Evolutionary conservation across 2,888 invertebrate genomes (phyloP).

Genomic region (Abrostola tripartita): DNA sequence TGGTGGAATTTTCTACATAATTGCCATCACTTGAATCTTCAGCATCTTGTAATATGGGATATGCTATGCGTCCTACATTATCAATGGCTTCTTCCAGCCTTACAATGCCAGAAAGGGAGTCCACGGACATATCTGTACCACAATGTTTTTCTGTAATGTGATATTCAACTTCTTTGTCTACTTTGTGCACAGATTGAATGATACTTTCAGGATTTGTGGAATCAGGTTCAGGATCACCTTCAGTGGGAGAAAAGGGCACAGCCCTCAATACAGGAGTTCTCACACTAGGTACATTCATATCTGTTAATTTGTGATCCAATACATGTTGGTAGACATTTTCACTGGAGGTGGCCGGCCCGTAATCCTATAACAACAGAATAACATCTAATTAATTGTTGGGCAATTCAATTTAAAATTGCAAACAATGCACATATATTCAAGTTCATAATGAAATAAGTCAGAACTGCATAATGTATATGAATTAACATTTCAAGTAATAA

Average conservation of each 20-base stretch:
- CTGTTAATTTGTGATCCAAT: constrained; percentile 84
- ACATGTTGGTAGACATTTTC: constrained; percentile 83
- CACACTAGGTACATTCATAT: constrained; percentile 84
- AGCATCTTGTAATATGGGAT: constrained; percentile 80
- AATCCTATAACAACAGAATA: constrained; percentile 81
- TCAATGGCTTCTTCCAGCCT: constrained; percentile 82
- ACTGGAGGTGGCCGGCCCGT: constrained; percentile 88
- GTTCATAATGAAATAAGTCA: constrained; percentile 20
- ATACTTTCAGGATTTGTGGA: constrained; percentile 84
- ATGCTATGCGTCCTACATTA: constrained; percentile 78
- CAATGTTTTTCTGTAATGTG: constrained; percentile 79
- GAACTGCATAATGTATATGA: constrained; percentile 29
- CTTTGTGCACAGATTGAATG: constrained; percentile 78
- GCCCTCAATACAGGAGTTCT: constrained; percentile 83
- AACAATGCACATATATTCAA: constrained; percentile 20
- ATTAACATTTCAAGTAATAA: constrained; percentile 30
- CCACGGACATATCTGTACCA: constrained; percentile 80
- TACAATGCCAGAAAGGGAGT: constrained; percentile 80
- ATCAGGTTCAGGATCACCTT: constrained; percentile 83
- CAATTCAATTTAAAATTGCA: constrained; percentile 16
- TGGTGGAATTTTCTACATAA: constrained; percentile 80
- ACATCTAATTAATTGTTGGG: constrained; percentile 32
- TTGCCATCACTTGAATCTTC: constrained; percentile 80
- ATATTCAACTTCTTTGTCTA: constrained; percentile 82
- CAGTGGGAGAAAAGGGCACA: constrained; percentile 76